Evolutionary conservation across 2,797 vertebrate genomes (phyloP).

Genomic region (Sebastes hubbsi): DNA sequence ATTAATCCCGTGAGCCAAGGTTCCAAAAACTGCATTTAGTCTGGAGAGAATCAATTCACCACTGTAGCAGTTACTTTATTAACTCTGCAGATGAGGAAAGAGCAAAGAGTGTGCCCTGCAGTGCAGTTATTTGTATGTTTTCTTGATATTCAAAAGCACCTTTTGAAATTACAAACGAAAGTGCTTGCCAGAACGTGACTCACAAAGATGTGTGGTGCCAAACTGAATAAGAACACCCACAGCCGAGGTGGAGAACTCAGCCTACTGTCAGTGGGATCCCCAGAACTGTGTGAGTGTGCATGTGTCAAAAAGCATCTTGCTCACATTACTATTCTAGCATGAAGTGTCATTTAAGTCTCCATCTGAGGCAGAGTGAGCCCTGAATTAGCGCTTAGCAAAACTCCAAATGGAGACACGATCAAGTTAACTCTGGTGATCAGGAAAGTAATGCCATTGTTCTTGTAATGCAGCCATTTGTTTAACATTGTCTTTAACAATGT

Average conservation of each 20-base stretch:
- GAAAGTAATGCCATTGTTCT: neutral
- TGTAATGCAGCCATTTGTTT: neutral
- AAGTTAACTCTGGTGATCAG: neutral
- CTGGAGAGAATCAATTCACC: neutral
- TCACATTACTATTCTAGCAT: conserved; percentile 13
- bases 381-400: neutral
- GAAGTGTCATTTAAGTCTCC: conserved; percentile 21
- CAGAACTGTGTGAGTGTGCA: conserved; percentile 1
- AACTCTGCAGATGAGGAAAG: neutral
- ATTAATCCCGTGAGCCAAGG: neutral
- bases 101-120: neutral
- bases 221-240: conserved; percentile 17
- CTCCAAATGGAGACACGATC: neutral
- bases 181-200: neutral
- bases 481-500: neutral
- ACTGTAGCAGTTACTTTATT: neutral
- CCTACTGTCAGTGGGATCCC: neutral
- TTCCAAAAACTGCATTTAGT: neutral
- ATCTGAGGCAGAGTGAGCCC: neutral
- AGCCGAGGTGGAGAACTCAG: conserved; percentile 1
- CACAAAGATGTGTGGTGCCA: neutral
- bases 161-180: neutral
- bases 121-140: neutral
- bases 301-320: conserved; percentile 36
- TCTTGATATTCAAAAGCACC: neutral